Evolutionary conservation across 2,888 invertebrate genomes (phyloP).

Genomic region (Danaus chrysippus): DNA sequence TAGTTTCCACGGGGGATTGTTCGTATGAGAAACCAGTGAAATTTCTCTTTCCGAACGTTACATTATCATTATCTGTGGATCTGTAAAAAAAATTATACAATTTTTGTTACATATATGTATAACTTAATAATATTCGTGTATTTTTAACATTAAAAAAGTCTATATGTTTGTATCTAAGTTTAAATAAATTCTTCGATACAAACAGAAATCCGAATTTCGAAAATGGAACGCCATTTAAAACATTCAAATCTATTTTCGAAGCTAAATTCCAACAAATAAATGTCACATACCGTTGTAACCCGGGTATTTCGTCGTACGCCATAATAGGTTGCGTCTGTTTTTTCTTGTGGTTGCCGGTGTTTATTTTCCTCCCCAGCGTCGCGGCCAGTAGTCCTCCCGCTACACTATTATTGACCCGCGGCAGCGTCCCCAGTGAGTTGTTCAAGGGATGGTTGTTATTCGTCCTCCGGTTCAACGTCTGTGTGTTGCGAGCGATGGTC

Average conservation of each 20-base stretch:
- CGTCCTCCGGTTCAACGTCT: constrained; percentile 63
- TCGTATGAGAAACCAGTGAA: constrained; percentile 86
- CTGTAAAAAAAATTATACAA: constrained; percentile 44
- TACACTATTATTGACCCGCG: constrained; percentile 61
- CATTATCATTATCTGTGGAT: constrained; percentile 88
- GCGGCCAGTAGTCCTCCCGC: constrained; percentile 59
- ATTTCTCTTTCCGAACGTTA: constrained; percentile 92
- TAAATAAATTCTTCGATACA: too few relatives aligned
- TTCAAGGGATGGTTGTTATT: constrained; percentile 63
- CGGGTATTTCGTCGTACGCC: constrained; percentile 81
- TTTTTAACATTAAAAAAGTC: too few relatives aligned
- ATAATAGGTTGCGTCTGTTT: constrained; percentile 73
- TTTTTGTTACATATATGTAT: too few relatives aligned
- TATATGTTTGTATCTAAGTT: too few relatives aligned
- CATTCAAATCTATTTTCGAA: not conserved
- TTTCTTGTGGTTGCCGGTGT: constrained; percentile 74
- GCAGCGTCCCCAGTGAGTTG: constrained; percentile 69
- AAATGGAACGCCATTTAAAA: too few relatives aligned
- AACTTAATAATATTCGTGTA: too few relatives aligned
- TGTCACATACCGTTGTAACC: constrained; percentile 62
- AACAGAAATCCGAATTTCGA: not conserved
- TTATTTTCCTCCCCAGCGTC: constrained; percentile 72
- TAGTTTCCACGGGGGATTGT: constrained; percentile 91
- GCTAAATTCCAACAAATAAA: not conserved
- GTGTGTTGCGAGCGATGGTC: constrained; percentile 60